Evolutionary conservation across 2,797 vertebrate species (phyloP).

Genomic region (Pogoniulus pusillus): DNA sequence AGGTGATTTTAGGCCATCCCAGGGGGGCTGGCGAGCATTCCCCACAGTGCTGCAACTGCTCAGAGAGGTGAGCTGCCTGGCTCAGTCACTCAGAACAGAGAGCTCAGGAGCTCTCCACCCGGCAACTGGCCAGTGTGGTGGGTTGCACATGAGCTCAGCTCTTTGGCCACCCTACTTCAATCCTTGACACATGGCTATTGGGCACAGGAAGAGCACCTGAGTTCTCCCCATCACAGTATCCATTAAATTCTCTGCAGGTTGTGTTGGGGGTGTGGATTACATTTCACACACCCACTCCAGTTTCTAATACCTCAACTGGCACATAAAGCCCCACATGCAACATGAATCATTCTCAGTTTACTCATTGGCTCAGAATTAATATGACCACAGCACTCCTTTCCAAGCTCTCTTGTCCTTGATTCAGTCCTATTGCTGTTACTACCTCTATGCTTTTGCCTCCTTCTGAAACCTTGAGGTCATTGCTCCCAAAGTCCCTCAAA

Average conservation of each 20-base stretch:
- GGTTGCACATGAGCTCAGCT: accelerated
- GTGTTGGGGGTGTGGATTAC: background rate
- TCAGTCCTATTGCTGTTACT: background rate
- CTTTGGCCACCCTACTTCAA: background rate
- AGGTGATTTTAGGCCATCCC: accelerated
- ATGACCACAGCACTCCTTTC: background rate
- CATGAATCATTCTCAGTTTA: background rate
- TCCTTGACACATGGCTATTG: accelerated
- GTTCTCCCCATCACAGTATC: background rate
- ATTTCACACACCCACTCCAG: background rate
- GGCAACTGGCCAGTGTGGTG: accelerated
- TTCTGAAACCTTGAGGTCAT: background rate
- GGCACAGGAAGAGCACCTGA: background rate
- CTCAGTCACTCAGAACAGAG: background rate
- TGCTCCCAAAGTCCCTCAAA: background rate
- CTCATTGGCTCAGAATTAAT: background rate
- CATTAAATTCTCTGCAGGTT: background rate
- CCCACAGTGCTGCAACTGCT: background rate
- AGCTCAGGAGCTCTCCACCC: background rate
- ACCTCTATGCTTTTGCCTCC: background rate
- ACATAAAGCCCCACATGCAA: background rate
- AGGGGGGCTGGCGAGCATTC: background rate
- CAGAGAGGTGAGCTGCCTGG: background rate
- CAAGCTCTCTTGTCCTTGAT: background rate
- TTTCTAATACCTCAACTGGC: background rate